These are phyloP conservation scores for Sorex fumeus DNA, from an alignment of 2,113 vertebrate species.

Conservation along the genomic window DNA sequence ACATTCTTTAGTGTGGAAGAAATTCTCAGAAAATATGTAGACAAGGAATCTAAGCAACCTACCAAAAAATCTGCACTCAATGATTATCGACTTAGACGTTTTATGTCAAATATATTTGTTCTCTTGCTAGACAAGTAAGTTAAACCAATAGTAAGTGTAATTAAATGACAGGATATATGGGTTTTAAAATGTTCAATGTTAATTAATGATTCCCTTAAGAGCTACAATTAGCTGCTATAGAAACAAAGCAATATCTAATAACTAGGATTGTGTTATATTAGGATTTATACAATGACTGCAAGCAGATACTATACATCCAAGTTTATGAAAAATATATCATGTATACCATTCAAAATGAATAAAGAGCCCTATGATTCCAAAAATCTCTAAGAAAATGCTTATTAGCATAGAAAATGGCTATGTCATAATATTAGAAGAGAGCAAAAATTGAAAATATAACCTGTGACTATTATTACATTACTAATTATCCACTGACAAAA, in stretches of 20 bases:
- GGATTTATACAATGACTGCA: not conserved
- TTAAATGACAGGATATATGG: not conserved
- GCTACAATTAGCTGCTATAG: not conserved
- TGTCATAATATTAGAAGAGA: constrained; percentile 6
- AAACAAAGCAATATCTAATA: constrained; percentile 52
- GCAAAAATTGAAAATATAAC: not conserved
- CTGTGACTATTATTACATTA: constrained; percentile 29
- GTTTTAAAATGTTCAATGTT: constrained; percentile 18
- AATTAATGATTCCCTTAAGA: not conserved
- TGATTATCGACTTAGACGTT: constrained; percentile 27
- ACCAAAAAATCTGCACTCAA: constrained; percentile 3
- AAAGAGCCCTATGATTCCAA: not conserved
- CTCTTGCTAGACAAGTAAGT: constrained; percentile 38
- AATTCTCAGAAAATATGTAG: constrained; percentile 77
- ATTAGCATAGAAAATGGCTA: constrained; percentile 19
- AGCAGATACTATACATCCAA: not conserved
- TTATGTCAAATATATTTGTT: constrained; percentile 9
- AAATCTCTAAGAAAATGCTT: constrained; percentile 3
- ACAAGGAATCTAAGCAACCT: constrained; percentile 83
- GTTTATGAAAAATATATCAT: not conserved
- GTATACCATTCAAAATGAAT: not conserved
- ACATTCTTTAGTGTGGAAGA: constrained; percentile 81
- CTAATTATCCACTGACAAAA: constrained; percentile 45
- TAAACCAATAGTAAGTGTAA: constrained; percentile 4
- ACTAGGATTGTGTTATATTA: not conserved